A percentile compares a stretch with the other conserved stretches of the same genome.
Evolutionary conservation across 2,888 invertebrate species (phyloP).

Genomic region (Gnatocerus cornutus): DNA sequence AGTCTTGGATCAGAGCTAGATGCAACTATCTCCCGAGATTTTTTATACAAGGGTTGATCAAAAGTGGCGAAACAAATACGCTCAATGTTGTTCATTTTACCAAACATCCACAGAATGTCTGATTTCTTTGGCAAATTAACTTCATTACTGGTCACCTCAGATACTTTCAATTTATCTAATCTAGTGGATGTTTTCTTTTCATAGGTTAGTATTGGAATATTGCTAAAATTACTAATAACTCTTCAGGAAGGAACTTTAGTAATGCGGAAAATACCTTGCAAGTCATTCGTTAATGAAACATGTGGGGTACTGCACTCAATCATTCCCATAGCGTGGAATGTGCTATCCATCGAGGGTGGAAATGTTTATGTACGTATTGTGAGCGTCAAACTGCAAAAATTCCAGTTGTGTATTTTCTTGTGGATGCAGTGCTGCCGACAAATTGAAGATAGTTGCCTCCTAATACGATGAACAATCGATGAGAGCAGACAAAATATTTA

Average conservation of each 20-base stretch:
- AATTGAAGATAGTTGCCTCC: not conserved
- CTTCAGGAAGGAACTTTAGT: too few species aligned
- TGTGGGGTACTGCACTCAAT: too few species aligned
- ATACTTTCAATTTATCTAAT: too few species aligned
- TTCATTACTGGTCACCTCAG: too few species aligned
- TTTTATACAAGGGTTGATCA: constrained; percentile 54
- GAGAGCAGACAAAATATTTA: not conserved
- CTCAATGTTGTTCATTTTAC: constrained; percentile 13
- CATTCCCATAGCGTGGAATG: constrained; percentile 44
- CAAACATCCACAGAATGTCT: not conserved
- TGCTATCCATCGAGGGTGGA: constrained; percentile 31
- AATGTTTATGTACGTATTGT: constrained; percentile 42
- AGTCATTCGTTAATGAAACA: too few species aligned
- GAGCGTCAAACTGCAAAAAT: constrained; percentile 41
- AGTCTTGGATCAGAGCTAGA: constrained; percentile 40
- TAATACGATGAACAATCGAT: not conserved
- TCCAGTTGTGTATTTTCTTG: not conserved
- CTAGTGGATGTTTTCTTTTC: too few species aligned
- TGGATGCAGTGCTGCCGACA: not conserved
- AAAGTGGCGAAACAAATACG: constrained; percentile 49
- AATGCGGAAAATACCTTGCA: too few species aligned
- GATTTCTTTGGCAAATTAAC: too few species aligned
- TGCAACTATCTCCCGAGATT: constrained; percentile 56
- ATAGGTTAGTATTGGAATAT: too few species aligned
- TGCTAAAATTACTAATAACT: too few species aligned